phyloP scores from a whole-genome alignment of 2,113 vertebrate genomes.

The Cephalopterus ornatus region DNA sequence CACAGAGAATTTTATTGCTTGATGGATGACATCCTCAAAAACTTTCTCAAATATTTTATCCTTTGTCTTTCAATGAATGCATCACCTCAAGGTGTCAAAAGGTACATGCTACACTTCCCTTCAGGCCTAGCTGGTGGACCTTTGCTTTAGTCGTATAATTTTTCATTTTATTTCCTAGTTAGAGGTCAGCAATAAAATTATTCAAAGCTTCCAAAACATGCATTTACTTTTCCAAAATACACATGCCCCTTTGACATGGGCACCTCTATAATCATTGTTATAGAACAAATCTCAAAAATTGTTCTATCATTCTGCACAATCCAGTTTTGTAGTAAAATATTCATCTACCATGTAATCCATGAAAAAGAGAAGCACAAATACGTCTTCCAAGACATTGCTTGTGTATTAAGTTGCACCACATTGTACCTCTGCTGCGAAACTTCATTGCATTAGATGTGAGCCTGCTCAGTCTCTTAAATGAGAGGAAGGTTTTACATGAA shows the following conservation, averaged over 20 bases:
- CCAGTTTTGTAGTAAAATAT: neutral
- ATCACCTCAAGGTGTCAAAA: neutral
- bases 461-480: neutral
- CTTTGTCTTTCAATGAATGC: neutral
- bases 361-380: neutral
- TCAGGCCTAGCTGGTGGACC: neutral
- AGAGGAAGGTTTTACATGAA: neutral
- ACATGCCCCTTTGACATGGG: neutral
- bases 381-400: neutral
- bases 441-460: neutral
- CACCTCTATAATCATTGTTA: neutral
- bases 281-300: neutral
- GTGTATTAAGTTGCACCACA: neutral
- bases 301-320: neutral
- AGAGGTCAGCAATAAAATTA: neutral
- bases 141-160: neutral
- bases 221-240: neutral
- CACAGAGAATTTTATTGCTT: neutral
- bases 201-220: neutral
- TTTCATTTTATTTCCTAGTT: neutral
- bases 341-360: neutral
- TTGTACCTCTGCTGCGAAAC: neutral
- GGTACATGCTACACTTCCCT: rapidly evolving
- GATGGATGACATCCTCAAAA: neutral
- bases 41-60: neutral